phyloP scores from a whole-genome alignment of 2,113 vertebrate species.

The Spea bombifrons region DNA sequence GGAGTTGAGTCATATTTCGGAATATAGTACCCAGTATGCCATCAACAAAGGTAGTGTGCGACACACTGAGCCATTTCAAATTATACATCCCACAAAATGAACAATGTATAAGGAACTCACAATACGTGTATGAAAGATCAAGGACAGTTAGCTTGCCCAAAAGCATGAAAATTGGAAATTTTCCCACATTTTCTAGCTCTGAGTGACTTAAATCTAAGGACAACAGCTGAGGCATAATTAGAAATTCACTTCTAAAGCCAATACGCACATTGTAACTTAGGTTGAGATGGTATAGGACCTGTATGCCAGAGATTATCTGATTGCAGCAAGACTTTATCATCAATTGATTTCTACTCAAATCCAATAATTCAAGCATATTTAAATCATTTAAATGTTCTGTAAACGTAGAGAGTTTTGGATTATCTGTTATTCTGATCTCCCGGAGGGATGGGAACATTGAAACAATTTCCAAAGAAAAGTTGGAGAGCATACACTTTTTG shows the following conservation, averaged over 20 bases:
- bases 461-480: constrained; percentile 25
- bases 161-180: constrained; percentile 58
- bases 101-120: constrained; percentile 52
- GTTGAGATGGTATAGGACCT: constrained; percentile 63
- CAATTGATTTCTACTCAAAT: constrained; percentile 66
- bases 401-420: constrained; percentile 28
- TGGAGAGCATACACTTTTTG: constrained; percentile 4
- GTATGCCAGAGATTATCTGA: fast-evolving
- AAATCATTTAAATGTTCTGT: background rate
- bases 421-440: constrained; percentile 59
- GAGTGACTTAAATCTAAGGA: constrained; percentile 67
- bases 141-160: constrained; percentile 66
- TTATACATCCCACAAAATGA: constrained; percentile 62
- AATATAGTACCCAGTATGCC: constrained; percentile 59
- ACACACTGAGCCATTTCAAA: constrained; percentile 67
- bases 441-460: constrained; percentile 55
- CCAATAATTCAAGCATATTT: constrained; percentile 57
- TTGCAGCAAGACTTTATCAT: constrained; percentile 54
- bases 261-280: constrained; percentile 68
- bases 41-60: constrained; percentile 64
- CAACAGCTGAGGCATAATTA: constrained; percentile 56
- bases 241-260: constrained; percentile 46
- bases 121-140: constrained; percentile 68
- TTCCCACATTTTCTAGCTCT: constrained; percentile 44
- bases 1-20: constrained; percentile 60